These are phyloP conservation scores for Pharmacophagus antenor DNA, from an alignment of 2,888 invertebrate genomes.

Conservation along the genomic window DNA sequence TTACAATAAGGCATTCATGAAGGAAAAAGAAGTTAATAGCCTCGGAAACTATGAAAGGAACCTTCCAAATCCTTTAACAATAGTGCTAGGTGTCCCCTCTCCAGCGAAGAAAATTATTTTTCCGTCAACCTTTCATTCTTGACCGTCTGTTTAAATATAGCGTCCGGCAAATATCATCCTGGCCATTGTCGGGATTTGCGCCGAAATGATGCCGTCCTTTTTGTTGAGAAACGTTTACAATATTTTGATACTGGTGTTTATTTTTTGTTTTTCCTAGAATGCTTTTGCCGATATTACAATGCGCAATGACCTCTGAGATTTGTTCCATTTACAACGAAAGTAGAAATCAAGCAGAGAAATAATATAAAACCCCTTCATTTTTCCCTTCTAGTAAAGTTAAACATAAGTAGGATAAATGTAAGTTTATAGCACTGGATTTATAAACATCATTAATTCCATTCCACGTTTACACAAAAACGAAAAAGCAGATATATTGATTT, in stretches of 20 bases:
- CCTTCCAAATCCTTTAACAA: constrained; percentile 72
- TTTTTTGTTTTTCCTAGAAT: constrained; percentile 29
- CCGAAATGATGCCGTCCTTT: constrained; percentile 34
- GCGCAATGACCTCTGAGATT: constrained; percentile 19
- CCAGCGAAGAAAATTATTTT: constrained; percentile 68
- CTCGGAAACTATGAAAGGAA: constrained; percentile 48
- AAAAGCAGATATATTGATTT: no score
- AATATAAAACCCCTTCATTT: no score
- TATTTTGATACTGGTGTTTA: constrained; percentile 26
- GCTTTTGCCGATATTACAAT: constrained; percentile 37
- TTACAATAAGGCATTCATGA: constrained; percentile 33
- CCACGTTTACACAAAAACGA: no score
- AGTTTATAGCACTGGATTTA: no score
- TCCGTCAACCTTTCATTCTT: constrained; percentile 61
- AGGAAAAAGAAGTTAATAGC: constrained; percentile 51
- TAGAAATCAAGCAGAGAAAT: constrained; percentile 35
- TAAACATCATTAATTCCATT: no score
- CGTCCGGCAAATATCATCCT: constrained; percentile 52
- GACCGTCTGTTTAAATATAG: constrained; percentile 50
- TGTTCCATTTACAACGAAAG: constrained; percentile 29
- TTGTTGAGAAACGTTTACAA: constrained; percentile 28
- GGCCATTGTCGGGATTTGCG: constrained; percentile 41
- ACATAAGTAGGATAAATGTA: no score
- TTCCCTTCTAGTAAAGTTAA: no score
- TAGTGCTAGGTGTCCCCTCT: constrained; percentile 62